phyloP scores from a whole-genome alignment of 1,140 invertebrate species.

The Stegodyphus mimosarum region DNA sequence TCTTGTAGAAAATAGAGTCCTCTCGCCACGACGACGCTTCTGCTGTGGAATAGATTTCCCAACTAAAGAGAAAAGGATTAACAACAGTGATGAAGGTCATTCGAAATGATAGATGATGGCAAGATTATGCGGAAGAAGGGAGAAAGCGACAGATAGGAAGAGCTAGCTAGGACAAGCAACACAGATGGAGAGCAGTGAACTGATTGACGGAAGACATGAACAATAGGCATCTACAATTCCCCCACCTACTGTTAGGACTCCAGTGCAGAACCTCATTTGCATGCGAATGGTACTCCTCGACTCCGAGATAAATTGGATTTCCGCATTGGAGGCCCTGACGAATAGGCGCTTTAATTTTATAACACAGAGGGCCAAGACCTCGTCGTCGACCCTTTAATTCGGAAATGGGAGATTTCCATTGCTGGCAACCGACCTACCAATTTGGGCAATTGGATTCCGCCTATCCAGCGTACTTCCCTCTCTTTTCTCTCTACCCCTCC shows the following conservation, averaged over 20 bases:
- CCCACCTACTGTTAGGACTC: constrained; percentile 16
- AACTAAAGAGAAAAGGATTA: constrained; percentile 22
- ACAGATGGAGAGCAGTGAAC: constrained; percentile 36
- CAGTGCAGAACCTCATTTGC: constrained; percentile 38
- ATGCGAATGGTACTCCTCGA: constrained; percentile 55
- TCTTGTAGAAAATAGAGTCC: neutral
- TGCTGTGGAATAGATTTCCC: neutral
- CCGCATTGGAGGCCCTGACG: constrained; percentile 44
- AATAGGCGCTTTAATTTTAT: constrained; percentile 62
- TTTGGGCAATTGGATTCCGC: constrained; percentile 59
- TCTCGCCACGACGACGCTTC: no score
- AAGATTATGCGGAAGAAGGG: constrained; percentile 44
- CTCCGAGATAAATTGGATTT: constrained; percentile 60
- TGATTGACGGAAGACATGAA: constrained; percentile 58
- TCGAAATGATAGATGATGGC: constrained; percentile 55
- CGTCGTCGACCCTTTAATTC: constrained; percentile 54
- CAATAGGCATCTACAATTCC: constrained; percentile 53
- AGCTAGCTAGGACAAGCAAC: neutral
- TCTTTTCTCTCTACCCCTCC: constrained; percentile 4
- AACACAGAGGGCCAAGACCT: constrained; percentile 45
- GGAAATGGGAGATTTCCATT: constrained; percentile 57
- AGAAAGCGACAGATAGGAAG: constrained; percentile 33
- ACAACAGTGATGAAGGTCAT: constrained; percentile 46
- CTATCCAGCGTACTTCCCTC: neutral
- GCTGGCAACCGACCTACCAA: constrained; percentile 54